These are phyloP conservation scores for Leuciscus idus DNA, from an alignment of 2,113 vertebrate species.

Conservation along the genomic window DNA sequence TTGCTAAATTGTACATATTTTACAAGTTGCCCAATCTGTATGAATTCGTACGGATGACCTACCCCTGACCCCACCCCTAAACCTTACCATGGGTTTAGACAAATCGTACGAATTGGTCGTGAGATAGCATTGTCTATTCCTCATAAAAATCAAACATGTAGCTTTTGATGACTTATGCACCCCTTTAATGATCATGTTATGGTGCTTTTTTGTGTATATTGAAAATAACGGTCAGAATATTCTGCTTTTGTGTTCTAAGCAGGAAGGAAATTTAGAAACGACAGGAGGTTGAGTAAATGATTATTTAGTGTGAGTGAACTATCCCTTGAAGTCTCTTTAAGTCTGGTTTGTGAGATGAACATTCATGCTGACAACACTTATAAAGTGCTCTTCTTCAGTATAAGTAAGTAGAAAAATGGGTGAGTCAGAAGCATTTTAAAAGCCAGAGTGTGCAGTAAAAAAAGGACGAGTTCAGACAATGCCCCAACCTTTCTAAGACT, in stretches of 20 bases:
- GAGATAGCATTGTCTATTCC: neutral
- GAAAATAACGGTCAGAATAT: neutral
- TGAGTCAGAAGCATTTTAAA: conserved; percentile 8
- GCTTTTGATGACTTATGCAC: neutral
- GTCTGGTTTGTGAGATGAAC: neutral
- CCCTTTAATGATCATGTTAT: neutral
- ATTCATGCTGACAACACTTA: neutral
- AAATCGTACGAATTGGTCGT: too few species aligned
- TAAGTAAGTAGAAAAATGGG: neutral
- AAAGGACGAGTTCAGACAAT: conserved; percentile 7
- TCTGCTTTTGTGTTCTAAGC: neutral
- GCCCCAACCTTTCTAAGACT: conserved; percentile 12
- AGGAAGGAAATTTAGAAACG: neutral
- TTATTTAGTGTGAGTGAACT: neutral
- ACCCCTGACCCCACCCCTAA: too few species aligned
- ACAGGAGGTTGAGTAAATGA: neutral
- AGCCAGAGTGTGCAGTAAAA: neutral
- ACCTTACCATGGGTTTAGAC: too few species aligned
- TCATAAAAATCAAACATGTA: neutral
- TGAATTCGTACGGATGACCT: too few species aligned
- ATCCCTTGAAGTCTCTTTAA: neutral
- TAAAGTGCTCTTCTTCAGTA: neutral
- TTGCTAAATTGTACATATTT: too few species aligned
- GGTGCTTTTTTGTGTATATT: neutral
- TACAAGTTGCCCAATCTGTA: too few species aligned